These are phyloP conservation scores for Oscheius sp. DNA, from an alignment of 2,888 invertebrate species.

Conservation along the genomic window DNA sequence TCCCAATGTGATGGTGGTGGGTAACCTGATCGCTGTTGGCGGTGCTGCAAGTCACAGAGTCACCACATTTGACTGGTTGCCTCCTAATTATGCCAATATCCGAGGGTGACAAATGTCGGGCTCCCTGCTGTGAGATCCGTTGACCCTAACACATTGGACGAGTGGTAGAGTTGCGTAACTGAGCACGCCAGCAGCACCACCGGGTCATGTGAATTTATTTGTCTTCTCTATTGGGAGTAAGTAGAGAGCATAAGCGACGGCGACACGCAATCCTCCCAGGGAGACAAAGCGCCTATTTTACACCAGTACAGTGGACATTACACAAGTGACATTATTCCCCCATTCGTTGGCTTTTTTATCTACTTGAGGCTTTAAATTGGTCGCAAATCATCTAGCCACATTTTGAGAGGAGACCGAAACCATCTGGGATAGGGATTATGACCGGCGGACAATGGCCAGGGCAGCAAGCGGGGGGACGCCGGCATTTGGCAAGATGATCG, in stretches of 20 bases:
- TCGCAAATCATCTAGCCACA: background rate
- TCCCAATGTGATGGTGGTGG: conserved; percentile 6
- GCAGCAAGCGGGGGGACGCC: conserved; percentile 3
- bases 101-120: conserved; percentile 21
- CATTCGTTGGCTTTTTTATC: too few species aligned
- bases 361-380: background rate
- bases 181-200: background rate
- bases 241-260: background rate
- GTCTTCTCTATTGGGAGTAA: background rate
- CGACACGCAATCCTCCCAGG: too few species aligned
- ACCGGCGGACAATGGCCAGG: conserved; percentile 12
- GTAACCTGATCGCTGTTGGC: conserved; percentile 10
- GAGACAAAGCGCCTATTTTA: too few species aligned
- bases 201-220: conserved; percentile 28
- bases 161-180: background rate
- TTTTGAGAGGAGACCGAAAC: conserved; percentile 11
- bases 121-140: conserved; percentile 17
- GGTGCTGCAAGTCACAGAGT: background rate
- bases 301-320: too few species aligned
- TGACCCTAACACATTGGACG: background rate
- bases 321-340: too few species aligned
- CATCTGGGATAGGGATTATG: conserved; percentile 30
- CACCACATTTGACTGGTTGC: background rate
- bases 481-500: conserved; percentile 32
- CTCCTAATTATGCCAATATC: conserved; percentile 6